These are phyloP conservation scores for Brachyistius frenatus DNA, from an alignment of 2,113 vertebrate species.

Conservation along the genomic window DNA sequence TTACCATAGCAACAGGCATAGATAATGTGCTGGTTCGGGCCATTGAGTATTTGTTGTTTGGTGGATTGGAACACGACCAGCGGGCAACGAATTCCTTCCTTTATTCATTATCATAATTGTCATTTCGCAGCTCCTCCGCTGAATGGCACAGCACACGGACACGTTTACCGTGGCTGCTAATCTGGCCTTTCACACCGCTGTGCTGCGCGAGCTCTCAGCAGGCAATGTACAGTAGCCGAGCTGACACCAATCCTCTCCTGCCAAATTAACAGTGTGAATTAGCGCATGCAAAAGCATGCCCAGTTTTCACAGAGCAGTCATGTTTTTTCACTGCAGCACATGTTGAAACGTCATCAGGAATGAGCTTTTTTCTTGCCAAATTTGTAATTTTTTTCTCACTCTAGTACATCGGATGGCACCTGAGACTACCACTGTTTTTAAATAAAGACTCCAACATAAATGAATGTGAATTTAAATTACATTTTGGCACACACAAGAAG, in stretches of 20 bases:
- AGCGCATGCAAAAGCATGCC: conserved; percentile 29
- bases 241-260: conserved; percentile 37
- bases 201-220: conserved; percentile 40
- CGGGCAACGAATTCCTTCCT: conserved; percentile 39
- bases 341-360: conserved; percentile 31
- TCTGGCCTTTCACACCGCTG: conserved; percentile 52
- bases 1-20: conserved; percentile 78
- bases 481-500: no score
- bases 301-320: conserved; percentile 32
- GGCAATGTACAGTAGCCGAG: conserved; percentile 36
- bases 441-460: not conserved
- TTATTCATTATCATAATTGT: conserved; percentile 39
- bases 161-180: conserved; percentile 43
- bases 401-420: not conserved
- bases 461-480: not conserved
- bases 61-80: conserved; percentile 50
- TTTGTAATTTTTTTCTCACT: not conserved
- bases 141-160: conserved; percentile 18
- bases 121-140: conserved; percentile 17
- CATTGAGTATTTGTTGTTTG: conserved; percentile 43
- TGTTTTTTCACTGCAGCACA: conserved; percentile 39
- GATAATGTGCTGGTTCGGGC: conserved; percentile 49
- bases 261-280: conserved; percentile 56
- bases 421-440: not conserved
- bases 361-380: not conserved